Evolutionary conservation across 2,797 vertebrate species (phyloP), one percentile per base, ranked within the genome.

Genomic region (Mionectes olivaceus): DNA sequence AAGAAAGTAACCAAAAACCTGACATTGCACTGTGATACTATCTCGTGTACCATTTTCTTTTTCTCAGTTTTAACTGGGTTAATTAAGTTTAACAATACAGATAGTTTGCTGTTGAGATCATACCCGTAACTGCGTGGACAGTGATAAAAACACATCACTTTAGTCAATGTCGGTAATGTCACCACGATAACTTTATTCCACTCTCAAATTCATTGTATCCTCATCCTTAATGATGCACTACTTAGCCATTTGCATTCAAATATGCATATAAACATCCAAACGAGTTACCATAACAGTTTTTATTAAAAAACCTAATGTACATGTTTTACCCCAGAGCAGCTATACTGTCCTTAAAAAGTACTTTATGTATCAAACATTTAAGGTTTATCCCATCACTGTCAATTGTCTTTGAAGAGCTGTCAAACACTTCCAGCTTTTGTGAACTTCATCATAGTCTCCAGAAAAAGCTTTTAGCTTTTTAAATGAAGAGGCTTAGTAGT

Each of bases 281-380:
- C 95, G 85, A 91, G 83, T 93, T 97, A 97, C 85, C 79, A 4
- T 96, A 97, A 95, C 84, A 91, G 68, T 93, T 97, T 97, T 98
- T 98, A 98, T 98, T 97, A 90, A 95, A 98, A 98, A 97, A 96
- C 21, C 74, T 95, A 95, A 95, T 95, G 97, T 97, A 97, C 92
- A 92, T 49, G 88, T 92, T 90, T 94, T 94, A 91, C 96, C 95
- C 94, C 92, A 97, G 90, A 73, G 50, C 87, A 83, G 87, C 50
- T 93, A 73, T 92, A 89, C 95, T 97, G 60, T 82, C 78, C 71
- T 95, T 87, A 97, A 96, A 97, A 98, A 98, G 97, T 96, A 97
- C 93, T 96, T 88, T 75, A 96, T 81, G 83, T 97, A 98, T 98
- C 95, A 97, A 98, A 98, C 94, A 91, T 96, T 97, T 95, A 91